Conservation (phyloP, 2,797 vertebrate genomes). For the Chelmon rostratus region DNA sequence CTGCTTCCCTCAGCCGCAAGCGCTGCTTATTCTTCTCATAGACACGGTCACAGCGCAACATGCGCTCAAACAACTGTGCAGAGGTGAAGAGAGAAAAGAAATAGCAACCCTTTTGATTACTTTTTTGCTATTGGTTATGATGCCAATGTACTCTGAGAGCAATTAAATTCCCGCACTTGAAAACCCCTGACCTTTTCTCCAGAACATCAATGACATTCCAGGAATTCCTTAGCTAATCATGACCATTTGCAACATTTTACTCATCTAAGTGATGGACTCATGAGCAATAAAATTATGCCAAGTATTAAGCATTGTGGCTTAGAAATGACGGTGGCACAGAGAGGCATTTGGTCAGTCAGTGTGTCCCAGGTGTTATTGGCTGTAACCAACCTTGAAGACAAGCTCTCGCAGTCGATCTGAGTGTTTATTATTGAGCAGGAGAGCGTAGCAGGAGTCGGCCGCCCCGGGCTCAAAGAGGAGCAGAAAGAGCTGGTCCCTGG, state of each 20-base stretch:
- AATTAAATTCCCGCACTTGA: neutral
- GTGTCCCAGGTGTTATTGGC: neutral
- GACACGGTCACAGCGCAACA: constrained; percentile 96
- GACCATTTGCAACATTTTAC: neutral
- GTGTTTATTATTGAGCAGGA: constrained; percentile 93
- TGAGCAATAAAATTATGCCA: neutral
- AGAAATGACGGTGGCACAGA: neutral
- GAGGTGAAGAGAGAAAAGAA: neutral
- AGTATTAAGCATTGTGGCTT: neutral
- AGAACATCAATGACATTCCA: neutral
- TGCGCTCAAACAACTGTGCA: constrained; percentile 92
- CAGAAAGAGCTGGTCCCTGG: constrained; percentile 94
- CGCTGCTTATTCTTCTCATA: constrained; percentile 96
- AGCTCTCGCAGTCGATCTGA: constrained; percentile 93
- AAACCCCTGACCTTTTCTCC: neutral
- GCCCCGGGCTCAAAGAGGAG: constrained; percentile 94
- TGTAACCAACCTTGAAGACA: constrained; percentile 93
- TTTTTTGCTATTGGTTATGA: too few relatives aligned
- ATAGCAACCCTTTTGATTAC: neutral
- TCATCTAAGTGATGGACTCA: neutral
- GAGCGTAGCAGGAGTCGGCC: constrained; percentile 94
- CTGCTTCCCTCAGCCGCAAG: constrained; percentile 92
- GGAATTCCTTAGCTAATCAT: neutral
- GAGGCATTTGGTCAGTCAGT: neutral
- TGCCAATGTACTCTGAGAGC: neutral